phyloP scores from a whole-genome alignment of 53 echinoderm and acorn worm genomes.

The Holothuria leucospilota region DNA sequence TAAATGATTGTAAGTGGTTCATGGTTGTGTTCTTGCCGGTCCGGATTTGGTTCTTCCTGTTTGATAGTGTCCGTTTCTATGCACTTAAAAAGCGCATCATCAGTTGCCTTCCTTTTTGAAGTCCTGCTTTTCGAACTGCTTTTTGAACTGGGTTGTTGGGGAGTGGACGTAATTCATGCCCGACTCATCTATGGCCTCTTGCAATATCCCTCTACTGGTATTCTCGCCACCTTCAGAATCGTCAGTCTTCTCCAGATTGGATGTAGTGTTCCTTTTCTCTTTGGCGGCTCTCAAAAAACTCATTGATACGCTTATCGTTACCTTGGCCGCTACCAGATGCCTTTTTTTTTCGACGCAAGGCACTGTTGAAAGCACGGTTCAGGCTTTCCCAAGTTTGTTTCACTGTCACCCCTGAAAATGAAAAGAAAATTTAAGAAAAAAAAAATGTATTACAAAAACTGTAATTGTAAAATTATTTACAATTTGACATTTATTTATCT shows the following conservation, averaged over 20 bases:
- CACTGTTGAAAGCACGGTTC: constrained; percentile 38
- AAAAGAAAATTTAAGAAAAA: background rate
- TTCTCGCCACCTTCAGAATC: constrained; percentile 35
- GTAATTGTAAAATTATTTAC: too few species aligned
- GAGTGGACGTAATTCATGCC: constrained; percentile 39
- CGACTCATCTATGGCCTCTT: constrained; percentile 33
- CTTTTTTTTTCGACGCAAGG: constrained; percentile 17
- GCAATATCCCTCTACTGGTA: constrained; percentile 21
- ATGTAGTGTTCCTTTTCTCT: constrained; percentile 24
- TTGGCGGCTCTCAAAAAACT: constrained; percentile 28
- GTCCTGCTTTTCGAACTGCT: too few species aligned
- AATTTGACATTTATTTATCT: too few species aligned
- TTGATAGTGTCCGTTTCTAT: too few species aligned
- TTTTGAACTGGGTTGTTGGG: too few species aligned
- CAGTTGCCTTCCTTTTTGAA: too few species aligned
- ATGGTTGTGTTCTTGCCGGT: too few species aligned
- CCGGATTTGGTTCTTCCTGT: too few species aligned
- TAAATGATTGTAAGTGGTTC: too few species aligned
- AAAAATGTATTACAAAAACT: too few species aligned
- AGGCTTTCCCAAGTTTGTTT: constrained; percentile 39
- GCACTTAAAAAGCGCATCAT: too few species aligned
- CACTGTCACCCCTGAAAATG: constrained; percentile 32
- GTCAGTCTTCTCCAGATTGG: constrained; percentile 17
- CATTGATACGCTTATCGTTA: constrained; percentile 18
- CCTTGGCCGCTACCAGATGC: constrained; percentile 24